Evolutionary conservation across 1,140 invertebrate genomes (phyloP), one percentile per base, ranked within the genome.

Genomic region (Apis florea): DNA sequence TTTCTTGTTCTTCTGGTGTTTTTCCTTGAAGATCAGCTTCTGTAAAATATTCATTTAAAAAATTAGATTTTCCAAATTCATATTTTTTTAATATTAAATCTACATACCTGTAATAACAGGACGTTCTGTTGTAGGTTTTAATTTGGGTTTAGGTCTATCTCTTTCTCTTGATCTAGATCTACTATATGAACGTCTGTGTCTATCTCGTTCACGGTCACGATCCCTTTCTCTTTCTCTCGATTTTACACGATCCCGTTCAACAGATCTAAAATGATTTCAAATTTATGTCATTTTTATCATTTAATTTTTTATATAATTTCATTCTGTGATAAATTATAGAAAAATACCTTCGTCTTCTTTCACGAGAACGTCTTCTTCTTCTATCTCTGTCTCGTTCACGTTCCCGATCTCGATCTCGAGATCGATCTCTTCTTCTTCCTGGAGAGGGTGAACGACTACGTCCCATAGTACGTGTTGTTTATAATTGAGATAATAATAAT

Each of bases 1-100:
- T 99, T 91, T 98, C 97, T 88, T 98, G 96, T 93, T 99, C 98
- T 88, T 99, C 98, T 17, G 97, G 96, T 40, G 95, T 96, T 93
- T 97, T 97, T 5, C 96, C 97, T 92, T 96, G 96, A 63, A 97
- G 94, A 93, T 97, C 97, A 19, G 96, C 96, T 12, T 96, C 96
- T 92, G 86, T 54, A 86, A 88, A 86, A 90, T 85, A 31, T 61
- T 66, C 2, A 53, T 75, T 80, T 21, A 47, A 6, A 49, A 47
- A 24, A 15, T 17, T 2, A 58, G 51, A 26, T 66, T 63, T 74
- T 59, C 51, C 79, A 47, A 71, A n/a, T 15, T 11, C 1, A 47
- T 49, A 24, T 10, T 8, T 61, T 26, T 24, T 8, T 61, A 61
- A 26, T 26, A 15, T 61, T 26, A 26, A 24, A 61, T 61, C 15